Percentiles rank a stretch among this genome's conserved stretches.
phyloP scores from a whole-genome alignment of 2,797 vertebrate genomes.

The Hyperoplus lanceolatus region DNA sequence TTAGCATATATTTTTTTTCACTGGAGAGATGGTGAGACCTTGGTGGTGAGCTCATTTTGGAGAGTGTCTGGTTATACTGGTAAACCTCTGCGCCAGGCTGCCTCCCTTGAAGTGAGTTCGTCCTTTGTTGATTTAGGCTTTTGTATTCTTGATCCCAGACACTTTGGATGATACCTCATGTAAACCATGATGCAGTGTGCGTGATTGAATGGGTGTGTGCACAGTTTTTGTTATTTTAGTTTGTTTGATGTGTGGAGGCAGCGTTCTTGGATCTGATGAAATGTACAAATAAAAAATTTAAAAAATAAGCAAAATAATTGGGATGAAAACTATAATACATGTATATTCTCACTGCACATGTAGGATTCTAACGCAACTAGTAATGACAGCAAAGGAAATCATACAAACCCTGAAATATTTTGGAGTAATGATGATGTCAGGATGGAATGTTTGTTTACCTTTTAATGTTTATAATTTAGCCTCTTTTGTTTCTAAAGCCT shows the following conservation, averaged over 20 bases:
- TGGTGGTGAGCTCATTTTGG: slow-evolving; percentile 38
- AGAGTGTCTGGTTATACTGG: slow-evolving; percentile 57
- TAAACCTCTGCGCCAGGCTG: slow-evolving; percentile 62
- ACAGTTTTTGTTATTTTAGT: slow-evolving; percentile 57
- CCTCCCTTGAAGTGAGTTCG: slow-evolving; percentile 66
- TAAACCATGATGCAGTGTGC: slow-evolving; percentile 47
- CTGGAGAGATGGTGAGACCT: slow-evolving; percentile 30
- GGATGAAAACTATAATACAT: neutral
- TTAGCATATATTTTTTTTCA: too few relatives aligned
- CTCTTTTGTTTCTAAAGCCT: too few relatives aligned
- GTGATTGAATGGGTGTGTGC: slow-evolving; percentile 35
- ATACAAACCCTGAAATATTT: too few relatives aligned
- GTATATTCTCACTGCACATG: neutral
- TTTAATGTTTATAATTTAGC: too few relatives aligned
- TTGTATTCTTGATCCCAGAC: slow-evolving; percentile 78
- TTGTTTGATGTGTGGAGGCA: too few relatives aligned
- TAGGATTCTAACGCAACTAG: neutral
- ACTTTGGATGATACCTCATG: slow-evolving; percentile 69
- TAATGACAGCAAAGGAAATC: neutral
- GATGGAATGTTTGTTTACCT: too few relatives aligned
- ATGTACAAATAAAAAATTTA: neutral
- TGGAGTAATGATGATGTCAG: too few relatives aligned
- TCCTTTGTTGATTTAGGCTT: slow-evolving; percentile 78
- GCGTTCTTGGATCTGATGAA: too few relatives aligned
- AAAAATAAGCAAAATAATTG: neutral